Evolutionary conservation across 2,113 vertebrate genomes (phyloP).

Genomic region (Tupaia tana): DNA sequence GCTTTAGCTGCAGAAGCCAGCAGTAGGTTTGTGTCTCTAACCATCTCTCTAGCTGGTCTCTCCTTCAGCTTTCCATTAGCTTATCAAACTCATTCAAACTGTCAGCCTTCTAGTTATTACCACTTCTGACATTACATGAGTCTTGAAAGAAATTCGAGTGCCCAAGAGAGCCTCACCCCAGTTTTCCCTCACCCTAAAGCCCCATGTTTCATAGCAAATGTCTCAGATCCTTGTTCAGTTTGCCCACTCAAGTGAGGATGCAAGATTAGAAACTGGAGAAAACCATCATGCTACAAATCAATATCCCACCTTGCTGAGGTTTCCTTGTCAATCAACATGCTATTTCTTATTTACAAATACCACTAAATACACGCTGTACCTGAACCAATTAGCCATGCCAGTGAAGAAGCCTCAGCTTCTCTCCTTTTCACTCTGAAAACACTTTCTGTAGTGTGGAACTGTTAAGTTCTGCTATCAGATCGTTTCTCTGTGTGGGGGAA

Average conservation of each 20-base stretch:
- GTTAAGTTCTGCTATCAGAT: not conserved
- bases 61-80: not conserved
- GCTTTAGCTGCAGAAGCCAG: not conserved
- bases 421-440: not conserved
- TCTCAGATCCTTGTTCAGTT: not conserved
- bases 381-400: not conserved
- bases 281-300: not conserved
- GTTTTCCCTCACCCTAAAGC: not conserved
- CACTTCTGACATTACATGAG: not conserved
- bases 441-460: not conserved
- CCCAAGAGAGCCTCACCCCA: not conserved
- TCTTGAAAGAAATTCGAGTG: not conserved
- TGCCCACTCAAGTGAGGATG: not conserved
- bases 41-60: not conserved
- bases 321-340: not conserved
- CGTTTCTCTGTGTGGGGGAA: not conserved
- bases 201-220: not conserved
- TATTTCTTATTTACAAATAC: not conserved
- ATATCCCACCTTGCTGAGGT: not conserved
- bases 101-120: not conserved
- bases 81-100: constrained; percentile 12
- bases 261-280: constrained; percentile 2
- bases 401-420: not conserved
- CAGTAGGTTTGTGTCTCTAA: not conserved
- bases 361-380: not conserved